Conservation (phyloP, 2,888 invertebrate species). For the Eristalis tenax region DNA sequence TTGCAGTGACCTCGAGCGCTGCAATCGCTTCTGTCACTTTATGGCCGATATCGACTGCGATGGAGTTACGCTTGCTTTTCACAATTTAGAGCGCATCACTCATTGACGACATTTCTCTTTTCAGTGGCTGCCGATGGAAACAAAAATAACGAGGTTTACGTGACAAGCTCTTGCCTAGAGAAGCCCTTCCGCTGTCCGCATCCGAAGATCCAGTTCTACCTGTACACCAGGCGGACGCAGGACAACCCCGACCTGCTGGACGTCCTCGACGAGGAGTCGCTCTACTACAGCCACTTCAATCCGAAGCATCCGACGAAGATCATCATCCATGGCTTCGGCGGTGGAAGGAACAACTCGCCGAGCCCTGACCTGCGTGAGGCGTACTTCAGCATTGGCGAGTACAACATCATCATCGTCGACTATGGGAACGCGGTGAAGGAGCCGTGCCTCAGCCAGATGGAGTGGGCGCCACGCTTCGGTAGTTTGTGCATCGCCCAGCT, state of each 20-base stretch:
- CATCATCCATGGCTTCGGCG: conserved; percentile 95
- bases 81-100: not conserved
- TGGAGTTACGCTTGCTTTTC: too few species aligned
- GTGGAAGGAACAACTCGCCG: conserved; percentile 90
- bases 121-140: conserved; percentile 74
- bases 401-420: conserved; percentile 94
- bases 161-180: conserved; percentile 90
- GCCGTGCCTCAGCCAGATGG: conserved; percentile 90
- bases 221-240: conserved; percentile 91
- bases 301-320: conserved; percentile 91
- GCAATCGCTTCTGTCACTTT: too few species aligned
- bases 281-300: conserved; percentile 90
- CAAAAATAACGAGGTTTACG: conserved; percentile 85
- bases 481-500: conserved; percentile 90
- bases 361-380: conserved; percentile 93
- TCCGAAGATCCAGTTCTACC: conserved; percentile 90
- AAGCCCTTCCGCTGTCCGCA: conserved; percentile 92
- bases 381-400: conserved; percentile 90
- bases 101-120: not conserved
- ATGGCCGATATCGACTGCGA: too few species aligned
- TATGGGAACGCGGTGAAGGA: conserved; percentile 90
- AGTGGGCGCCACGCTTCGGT: conserved; percentile 85
- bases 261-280: conserved; percentile 86
- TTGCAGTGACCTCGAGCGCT: not conserved
- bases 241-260: conserved; percentile 87